Conservation (phyloP, 1,140 invertebrate species). For the Papilio polyxenes region DNA sequence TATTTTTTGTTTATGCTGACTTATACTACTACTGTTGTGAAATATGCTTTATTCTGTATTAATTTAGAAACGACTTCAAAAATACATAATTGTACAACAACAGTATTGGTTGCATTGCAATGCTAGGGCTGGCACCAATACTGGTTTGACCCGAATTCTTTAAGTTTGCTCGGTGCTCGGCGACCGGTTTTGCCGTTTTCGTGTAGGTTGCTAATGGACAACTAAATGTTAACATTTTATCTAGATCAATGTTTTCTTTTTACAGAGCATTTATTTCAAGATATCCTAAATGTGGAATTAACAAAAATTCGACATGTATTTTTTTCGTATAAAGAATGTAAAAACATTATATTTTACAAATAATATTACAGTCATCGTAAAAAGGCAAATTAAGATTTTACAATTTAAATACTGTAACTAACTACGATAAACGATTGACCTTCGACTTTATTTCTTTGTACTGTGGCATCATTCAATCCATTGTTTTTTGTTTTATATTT, state of each 20-base stretch:
- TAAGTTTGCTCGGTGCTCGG: not conserved
- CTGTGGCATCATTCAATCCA: not conserved
- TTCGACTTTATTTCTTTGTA: not conserved
- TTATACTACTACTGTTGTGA: not conserved
- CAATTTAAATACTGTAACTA: not conserved
- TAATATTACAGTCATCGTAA: not conserved
- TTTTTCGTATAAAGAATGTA: not conserved
- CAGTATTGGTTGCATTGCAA: not conserved
- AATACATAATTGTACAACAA: too few relatives aligned
- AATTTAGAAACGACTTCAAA: too few relatives aligned
- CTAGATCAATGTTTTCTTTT: conserved; percentile 15
- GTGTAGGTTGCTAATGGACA: conserved; percentile 19
- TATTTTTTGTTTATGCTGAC: not conserved
- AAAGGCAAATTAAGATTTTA: too few relatives aligned
- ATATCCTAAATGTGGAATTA: not conserved
- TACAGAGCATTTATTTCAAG: not conserved
- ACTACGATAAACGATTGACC: not conserved
- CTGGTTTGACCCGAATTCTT: not conserved
- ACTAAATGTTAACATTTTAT: conserved; percentile 33
- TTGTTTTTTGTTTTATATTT: conserved; percentile 13
- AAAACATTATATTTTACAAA: not conserved
- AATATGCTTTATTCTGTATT: too few relatives aligned
- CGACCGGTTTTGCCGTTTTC: conserved; percentile 17
- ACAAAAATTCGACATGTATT: not conserved
- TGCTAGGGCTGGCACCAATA: not conserved